Conservation (phyloP, 2,888 invertebrate genomes). For the Platypus cylindrus region DNA sequence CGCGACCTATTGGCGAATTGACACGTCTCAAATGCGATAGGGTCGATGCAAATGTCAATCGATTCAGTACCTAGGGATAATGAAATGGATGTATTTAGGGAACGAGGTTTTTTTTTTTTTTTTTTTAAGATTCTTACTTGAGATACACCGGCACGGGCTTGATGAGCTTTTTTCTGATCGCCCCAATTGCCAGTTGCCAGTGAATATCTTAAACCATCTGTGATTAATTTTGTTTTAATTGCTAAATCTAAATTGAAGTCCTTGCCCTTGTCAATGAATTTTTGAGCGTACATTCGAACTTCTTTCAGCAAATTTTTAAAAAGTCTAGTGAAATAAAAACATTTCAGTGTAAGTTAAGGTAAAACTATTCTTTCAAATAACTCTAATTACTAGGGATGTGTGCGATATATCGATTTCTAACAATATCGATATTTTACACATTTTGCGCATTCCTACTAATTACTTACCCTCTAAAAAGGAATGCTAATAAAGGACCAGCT, state of each 20-base stretch:
- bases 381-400: no score
- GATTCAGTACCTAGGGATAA: conserved; percentile 64
- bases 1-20: conserved; percentile 90
- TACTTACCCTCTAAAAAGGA: conserved; percentile 79
- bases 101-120: not conserved
- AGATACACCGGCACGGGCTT: conserved; percentile 91
- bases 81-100: not conserved
- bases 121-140: conserved; percentile 37
- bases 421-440: no score
- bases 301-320: conserved; percentile 96
- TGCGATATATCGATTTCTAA: no score
- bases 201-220: conserved; percentile 94
- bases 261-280: conserved; percentile 97
- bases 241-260: conserved; percentile 95
- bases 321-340: conserved; percentile 37
- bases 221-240: conserved; percentile 95
- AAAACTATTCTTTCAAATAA: no score
- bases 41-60: conserved; percentile 96
- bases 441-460: no score
- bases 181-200: conserved; percentile 99
- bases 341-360: conserved; percentile 1
- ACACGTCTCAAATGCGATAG: conserved; percentile 94
- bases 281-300: conserved; percentile 96
- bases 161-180: conserved; percentile 99
- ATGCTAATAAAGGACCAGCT: conserved; percentile 93